A percentile compares a stretch with the other conserved stretches of the same genome.
Conservation (phyloP, 2,797 vertebrate genomes). For the Lacerta agilis region DNA sequence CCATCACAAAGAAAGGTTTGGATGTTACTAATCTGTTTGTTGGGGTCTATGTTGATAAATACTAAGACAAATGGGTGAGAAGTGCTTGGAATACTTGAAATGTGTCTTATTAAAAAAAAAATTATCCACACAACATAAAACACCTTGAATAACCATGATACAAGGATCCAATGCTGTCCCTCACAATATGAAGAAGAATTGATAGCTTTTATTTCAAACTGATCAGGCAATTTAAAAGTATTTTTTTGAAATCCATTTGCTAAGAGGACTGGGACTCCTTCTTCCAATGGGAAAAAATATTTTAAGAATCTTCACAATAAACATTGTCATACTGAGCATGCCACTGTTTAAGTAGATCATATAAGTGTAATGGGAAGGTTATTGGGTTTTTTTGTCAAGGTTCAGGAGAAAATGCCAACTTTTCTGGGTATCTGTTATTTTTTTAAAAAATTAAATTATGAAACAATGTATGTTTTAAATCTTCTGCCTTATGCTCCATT, state of each 20-base stretch:
- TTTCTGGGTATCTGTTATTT: not conserved
- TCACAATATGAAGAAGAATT: slow-evolving; percentile 10
- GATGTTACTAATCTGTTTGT: too few relatives aligned
- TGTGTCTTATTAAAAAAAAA: not conserved
- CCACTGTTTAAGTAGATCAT: slow-evolving; percentile 41
- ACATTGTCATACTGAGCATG: slow-evolving; percentile 7
- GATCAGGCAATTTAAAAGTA: not conserved
- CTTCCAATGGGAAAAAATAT: slow-evolving; percentile 14
- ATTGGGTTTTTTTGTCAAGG: not conserved
- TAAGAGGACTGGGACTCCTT: slow-evolving; percentile 38
- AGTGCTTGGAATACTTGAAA: not conserved
- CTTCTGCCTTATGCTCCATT: not conserved
- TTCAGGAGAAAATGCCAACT: slow-evolving; percentile 6
- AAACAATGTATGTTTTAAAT: slow-evolving; percentile 26
- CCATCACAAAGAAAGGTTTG: too few relatives aligned
- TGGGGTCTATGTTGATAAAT: not conserved
- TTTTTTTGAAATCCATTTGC: slow-evolving; percentile 37
- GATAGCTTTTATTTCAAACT: not conserved
- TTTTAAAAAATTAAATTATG: slow-evolving; percentile 34
- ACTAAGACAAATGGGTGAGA: not conserved
- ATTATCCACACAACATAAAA: slow-evolving; percentile 4
- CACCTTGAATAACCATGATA: not conserved
- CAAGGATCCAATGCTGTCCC: not conserved
- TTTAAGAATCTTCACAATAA: slow-evolving; percentile 37
- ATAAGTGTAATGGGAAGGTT: slow-evolving; percentile 15